Evolutionary conservation across 2,888 invertebrate species (phyloP), one percentile per base, ranked within the genome.

Genomic region (Fabriciana adippe): DNA sequence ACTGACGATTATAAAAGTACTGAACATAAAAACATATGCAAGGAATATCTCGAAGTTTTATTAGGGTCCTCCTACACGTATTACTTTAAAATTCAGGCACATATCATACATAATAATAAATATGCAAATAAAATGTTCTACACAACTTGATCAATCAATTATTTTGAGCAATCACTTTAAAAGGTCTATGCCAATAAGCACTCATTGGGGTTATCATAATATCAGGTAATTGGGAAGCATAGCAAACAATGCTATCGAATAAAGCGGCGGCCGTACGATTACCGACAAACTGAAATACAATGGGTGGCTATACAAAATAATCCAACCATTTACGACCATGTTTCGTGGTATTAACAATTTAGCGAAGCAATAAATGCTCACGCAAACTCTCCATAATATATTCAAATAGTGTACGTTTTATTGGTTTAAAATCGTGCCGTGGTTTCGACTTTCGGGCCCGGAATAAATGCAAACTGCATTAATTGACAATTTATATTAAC

Each of bases 321-420:
- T 78, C 76, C 78, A 74, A 77, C 78, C 81, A 77, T 86, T 88
- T 86, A 86, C 83, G 87, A 86, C 76, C 84, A 81, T 84, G 83
- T 86, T 85, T 81, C 85, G 81, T 80, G 81, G 85, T 83, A 86
- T 87, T 84, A 86, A 87, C 86, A 85, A 87, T 87, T 87, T 84
- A 86, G 83, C 84, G 74, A 71, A 77, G 82, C 81, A 81, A 83
- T 87, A 87, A 88, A 87, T 79, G 82, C 84, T 84, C 84, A 84
- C 84, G 84, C 83, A 78, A 85, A 79, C 82, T 78, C 78, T 78
- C 79, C 68, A 62, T 70, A 79, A 80, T 82, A 82, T 81, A 82
- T 82, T 83, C 80, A 81, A 81, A 82, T 81, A 66, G 60, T 66
- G 60, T 66, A 78, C 76, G 78, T 80, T 83, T 83, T 79, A 81